Evolutionary conservation across 1,140 invertebrate species (phyloP), one percentile per base, ranked within the genome.

Genomic region (Aphaenogaster floridana): DNA sequence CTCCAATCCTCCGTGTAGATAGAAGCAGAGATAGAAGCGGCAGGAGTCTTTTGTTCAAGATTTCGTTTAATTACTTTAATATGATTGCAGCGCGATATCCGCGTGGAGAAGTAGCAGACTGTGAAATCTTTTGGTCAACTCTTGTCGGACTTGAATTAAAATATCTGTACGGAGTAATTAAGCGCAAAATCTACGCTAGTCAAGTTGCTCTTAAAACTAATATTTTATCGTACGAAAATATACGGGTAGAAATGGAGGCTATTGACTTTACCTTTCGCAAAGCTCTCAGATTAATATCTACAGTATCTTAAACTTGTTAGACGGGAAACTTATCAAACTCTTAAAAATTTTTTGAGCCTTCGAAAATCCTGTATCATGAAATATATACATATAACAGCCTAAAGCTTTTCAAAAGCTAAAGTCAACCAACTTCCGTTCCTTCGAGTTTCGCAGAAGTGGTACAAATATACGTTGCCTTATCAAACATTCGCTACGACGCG

Each of bases 21-120:
- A 42, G 17, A 2, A 71, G n/a, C 28, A 48, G 17, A 64, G n/a
- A 88, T 6, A 7, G 8, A 34, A 9, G n/a, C 34, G 17, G 17
- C 50, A 42, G 2, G 9, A 28, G 13, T 45, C 39, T 34, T n/a
- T 13, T 34, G 66, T 57, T 28, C 39, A n/a, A 28, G 54, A 84
- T 76, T 50, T 50, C 42, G 15, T 84, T 74, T 74, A 84, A 84
- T 84, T 84, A 76, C 42, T 76, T 76, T 84, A 63, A 76, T 74
- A 76, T 76, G 42, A 84, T 84, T 50, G 72, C 42, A 15, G 17
- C 54, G 54, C 69, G 69, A 84, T 76, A 84, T 50, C 28, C 71
- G 54, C 11, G 11, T 28, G 21, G 79, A 11, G 7, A 74, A 74
- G 39, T 74, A 83, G 28, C 57, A 42, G 11, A 28, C 34, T 21